Base-by-base conservation (phyloP, 2,888 invertebrate genomes). In the Microdon myrmicae region DNA sequence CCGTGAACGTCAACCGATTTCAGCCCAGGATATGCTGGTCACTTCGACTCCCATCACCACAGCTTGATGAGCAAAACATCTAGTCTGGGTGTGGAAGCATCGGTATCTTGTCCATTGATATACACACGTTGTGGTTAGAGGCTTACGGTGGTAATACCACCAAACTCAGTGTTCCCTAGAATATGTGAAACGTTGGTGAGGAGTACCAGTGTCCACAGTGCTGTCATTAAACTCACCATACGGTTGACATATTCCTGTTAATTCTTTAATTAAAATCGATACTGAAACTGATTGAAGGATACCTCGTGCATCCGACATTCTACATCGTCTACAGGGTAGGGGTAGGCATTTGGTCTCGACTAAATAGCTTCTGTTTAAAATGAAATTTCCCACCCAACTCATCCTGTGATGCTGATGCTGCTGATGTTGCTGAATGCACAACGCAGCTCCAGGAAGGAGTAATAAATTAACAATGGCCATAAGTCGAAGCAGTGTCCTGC, bases 211-310 rank as follows among this genome's bases (percentile, higher is more conserved):
- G 53, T 58, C 58, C 64, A 64, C 45, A 64, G 37, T 58, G 19
- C 64, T 64, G 64, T 64, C 64, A 64, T 58, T 58, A 44, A 41
- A 45, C 67, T 60, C 54, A 54, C 68, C 58, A 68, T 67, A 61
- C 56, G 64, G 58, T 54, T 60, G 60, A 68, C 68, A 67, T 61
- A 66, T 66, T 66, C 61, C 68, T 59, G 59, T 56, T 68, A 60
- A 59, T 68, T 68, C 67, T 69, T 69, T 69, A 68, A 68, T 69
- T 69, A 69, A 69, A 69, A 68, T 64, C 69, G 67, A 67, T 68
- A 67, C 68, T 58, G 64, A 60, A 67, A 61, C 67, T 67, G 64
- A 68, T 68, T 69, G 67, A 64, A 61, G 60, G 67, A 68, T 54
- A 56, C 43, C 51, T 47, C 44, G 22, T 23, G 20, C 44, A 3